Evolutionary conservation across 1,140 invertebrate genomes (phyloP).

Genomic region (Pseudomyrmex dendroicus): DNA sequence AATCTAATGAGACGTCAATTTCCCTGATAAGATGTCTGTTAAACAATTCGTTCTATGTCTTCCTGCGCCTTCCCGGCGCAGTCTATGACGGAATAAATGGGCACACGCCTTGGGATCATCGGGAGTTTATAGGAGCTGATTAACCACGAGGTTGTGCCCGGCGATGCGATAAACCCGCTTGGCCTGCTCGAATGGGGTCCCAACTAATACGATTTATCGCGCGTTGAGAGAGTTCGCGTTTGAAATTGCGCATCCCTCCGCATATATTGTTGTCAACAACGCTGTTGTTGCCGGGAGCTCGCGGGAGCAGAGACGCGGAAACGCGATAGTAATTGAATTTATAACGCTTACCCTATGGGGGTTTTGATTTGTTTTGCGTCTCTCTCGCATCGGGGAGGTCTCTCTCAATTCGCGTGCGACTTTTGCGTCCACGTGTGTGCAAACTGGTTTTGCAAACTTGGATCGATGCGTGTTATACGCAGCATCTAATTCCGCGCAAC

Average conservation of each 20-base stretch:
- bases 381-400: neutral
- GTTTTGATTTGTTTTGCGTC: neutral
- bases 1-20: constrained; percentile 21
- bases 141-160: constrained; percentile 22
- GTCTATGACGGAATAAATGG: constrained; percentile 21
- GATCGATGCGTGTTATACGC: neutral
- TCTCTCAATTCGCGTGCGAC: constrained; percentile 11
- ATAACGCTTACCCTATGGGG: neutral
- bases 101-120: constrained; percentile 1
- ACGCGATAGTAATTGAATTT: constrained; percentile 43
- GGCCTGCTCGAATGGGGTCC: neutral
- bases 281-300: neutral
- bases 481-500: neutral
- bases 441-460: constrained; percentile 6
- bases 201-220: constrained; percentile 51
- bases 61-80: neutral
- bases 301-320: neutral
- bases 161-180: constrained; percentile 29
- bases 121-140: constrained; percentile 44
- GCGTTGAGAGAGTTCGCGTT: constrained; percentile 3
- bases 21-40: constrained; percentile 17
- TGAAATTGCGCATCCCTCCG: constrained; percentile 11
- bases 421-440: neutral
- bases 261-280: constrained; percentile 46
- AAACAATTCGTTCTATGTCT: neutral